A percentile compares a stretch with the other conserved stretches of the same genome.
Conservation (phyloP, 37 sponge, comb jelly and placozoan genomes). For the Chondrosia reniformis region DNA sequence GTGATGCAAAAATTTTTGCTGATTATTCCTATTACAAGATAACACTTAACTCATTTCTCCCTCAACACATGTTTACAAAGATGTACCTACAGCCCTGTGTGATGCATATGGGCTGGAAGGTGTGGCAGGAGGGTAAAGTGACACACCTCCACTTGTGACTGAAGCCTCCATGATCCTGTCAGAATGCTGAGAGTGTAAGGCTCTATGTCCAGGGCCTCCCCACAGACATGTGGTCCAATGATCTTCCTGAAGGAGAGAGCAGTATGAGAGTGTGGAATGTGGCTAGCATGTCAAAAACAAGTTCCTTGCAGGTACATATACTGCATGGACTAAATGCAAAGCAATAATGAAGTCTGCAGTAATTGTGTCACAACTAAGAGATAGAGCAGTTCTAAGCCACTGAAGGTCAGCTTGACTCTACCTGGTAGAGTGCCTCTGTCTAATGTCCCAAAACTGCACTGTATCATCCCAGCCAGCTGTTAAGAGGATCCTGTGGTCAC, state of each 20-base stretch:
- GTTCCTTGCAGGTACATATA: neutral
- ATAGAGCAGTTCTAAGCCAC: too few species aligned
- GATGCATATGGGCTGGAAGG: too few species aligned
- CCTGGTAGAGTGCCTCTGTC: conserved; percentile 52
- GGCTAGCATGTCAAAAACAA: neutral
- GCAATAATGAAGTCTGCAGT: too few species aligned
- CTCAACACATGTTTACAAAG: neutral
- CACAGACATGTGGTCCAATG: conserved; percentile 64
- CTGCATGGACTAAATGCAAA: neutral
- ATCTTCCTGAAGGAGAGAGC: conserved; percentile 28
- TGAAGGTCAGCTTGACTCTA: too few species aligned
- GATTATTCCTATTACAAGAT: too few species aligned
- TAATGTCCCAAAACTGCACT: conserved; percentile 64
- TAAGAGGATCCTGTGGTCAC: conserved; percentile 44
- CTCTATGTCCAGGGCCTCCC: conserved; percentile 55
- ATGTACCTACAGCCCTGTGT: too few species aligned
- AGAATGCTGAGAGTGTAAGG: conserved; percentile 22
- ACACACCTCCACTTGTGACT: conserved; percentile 36
- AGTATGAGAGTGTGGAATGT: neutral
- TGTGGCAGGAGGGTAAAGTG: neutral
- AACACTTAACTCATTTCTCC: too few species aligned
- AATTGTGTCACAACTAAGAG: too few species aligned
- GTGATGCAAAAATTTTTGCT: too few species aligned
- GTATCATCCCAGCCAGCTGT: conserved; percentile 87
- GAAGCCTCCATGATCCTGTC: conserved; percentile 54